These are phyloP conservation scores for Rousettus leschenaultii DNA, from an alignment of 2,113 vertebrate species.

Conservation along the genomic window DNA sequence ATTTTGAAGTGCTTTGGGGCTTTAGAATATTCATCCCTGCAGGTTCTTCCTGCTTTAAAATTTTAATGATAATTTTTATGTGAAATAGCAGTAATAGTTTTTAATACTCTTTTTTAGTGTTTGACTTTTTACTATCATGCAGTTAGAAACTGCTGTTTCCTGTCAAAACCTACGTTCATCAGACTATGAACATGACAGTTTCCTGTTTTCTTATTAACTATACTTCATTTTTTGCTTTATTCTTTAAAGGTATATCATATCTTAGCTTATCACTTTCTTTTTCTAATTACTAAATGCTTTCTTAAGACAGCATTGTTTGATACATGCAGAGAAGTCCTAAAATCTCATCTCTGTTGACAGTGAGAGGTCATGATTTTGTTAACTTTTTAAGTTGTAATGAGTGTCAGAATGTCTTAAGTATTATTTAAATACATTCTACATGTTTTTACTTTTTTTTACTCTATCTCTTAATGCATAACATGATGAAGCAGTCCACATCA, in stretches of 20 bases:
- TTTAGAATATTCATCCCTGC: background rate
- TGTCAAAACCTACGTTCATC: slow-evolving; percentile 69
- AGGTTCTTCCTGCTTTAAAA: background rate
- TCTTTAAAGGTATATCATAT: slow-evolving; percentile 28
- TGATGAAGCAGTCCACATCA: slow-evolving; percentile 86
- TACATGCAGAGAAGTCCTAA: slow-evolving; percentile 28
- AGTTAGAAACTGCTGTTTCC: slow-evolving; percentile 69
- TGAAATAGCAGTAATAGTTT: background rate
- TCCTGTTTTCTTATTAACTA: slow-evolving; percentile 72
- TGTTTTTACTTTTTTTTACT: slow-evolving; percentile 72
- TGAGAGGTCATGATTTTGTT: slow-evolving; percentile 61
- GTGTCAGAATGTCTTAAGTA: slow-evolving; percentile 36
- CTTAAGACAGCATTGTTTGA: background rate
- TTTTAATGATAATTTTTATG: background rate
- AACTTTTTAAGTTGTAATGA: slow-evolving; percentile 44
- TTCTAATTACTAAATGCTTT: slow-evolving; percentile 19
- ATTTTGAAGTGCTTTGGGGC: background rate
- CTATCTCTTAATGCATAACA: slow-evolving; percentile 90
- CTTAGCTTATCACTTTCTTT: slow-evolving; percentile 38
- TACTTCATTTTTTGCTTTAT: slow-evolving; percentile 44
- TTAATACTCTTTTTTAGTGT: slow-evolving; percentile 5
- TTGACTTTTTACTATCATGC: slow-evolving; percentile 51
- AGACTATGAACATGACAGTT: slow-evolving; percentile 62
- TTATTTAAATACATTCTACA: slow-evolving; percentile 64
- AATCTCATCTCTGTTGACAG: background rate